Evolutionary conservation across 2,797 vertebrate species (phyloP), one percentile per base, ranked within the genome.

Genomic region (Dallia pectoralis): DNA sequence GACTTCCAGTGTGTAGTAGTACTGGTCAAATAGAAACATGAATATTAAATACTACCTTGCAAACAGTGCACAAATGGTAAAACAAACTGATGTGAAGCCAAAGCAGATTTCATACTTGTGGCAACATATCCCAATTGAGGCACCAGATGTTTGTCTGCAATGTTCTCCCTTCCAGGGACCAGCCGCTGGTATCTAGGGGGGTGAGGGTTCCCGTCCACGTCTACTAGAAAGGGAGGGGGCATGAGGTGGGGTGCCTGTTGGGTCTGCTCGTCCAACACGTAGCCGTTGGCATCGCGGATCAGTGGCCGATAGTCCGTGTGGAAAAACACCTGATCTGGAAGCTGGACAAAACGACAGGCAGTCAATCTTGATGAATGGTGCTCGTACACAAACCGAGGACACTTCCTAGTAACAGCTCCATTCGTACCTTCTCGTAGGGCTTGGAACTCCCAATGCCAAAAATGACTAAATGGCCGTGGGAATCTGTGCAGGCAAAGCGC

Each of bases 311-410:
- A 99, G 88, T 99, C 98, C 8, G 98, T 99, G 87, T 99, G 98
- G 89, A 99, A 99, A 90, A 99, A 99, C 90, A 99, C 95, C 90
- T 99, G 97, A 87, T 99, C 97, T 76, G 98, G 98, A 88, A 99
- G 97, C 98, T 99, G 84, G 51, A 82, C 82, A 62, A 11, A 30
- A 67, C 56, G 22, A 81, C 4, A 59, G 22, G 8, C 53, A 56
- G 22, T 56, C 53, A 59, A 59, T 59, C 22, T 59, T 11, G 25
- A n/a, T 56, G 6, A 9, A 56, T 12, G 19, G 16, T 5, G 7
- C 19, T 53, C 18, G 7, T 19, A 53, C 16, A 22, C 25, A 22
- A 6, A 15, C 5, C 11, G 12, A n/a, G 0, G 32, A 67, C 33
- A 44, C 18, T 14, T 32, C 6, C 27, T 40, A 36, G 63, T 40